These are phyloP conservation scores for Lysandra bellargus DNA, from an alignment of 2,888 invertebrate genomes.

Conservation along the genomic window DNA sequence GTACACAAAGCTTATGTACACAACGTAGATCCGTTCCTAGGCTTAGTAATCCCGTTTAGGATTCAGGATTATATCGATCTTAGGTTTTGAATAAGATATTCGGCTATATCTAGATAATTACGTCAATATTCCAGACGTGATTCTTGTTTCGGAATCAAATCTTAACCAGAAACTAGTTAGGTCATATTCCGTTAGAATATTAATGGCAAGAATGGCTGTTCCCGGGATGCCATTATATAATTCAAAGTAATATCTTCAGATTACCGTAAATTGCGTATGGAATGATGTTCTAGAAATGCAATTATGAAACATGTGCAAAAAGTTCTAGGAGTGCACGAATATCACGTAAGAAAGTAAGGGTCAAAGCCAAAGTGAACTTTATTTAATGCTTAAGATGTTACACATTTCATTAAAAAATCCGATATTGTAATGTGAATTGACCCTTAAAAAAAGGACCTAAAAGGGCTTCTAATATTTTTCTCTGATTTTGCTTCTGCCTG, in stretches of 20 bases:
- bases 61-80: constrained; percentile 1
- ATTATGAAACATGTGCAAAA: constrained; percentile 2
- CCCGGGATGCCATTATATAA: constrained; percentile 28
- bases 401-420: too few relatives aligned
- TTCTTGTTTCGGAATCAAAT: constrained; percentile 21
- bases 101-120: constrained; percentile 19
- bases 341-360: too few relatives aligned
- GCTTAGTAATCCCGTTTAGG: not conserved
- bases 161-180: constrained; percentile 21
- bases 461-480: too few relatives aligned
- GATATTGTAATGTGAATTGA: too few relatives aligned
- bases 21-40: not conserved
- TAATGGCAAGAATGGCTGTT: constrained; percentile 30
- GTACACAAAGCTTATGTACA: not conserved
- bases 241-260: constrained; percentile 28
- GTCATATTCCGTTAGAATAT: constrained; percentile 30
- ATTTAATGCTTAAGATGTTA: too few relatives aligned
- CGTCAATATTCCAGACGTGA: constrained; percentile 10
- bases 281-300: constrained; percentile 4
- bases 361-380: too few relatives aligned
- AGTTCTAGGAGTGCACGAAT: not conserved
- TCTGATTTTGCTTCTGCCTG: too few relatives aligned
- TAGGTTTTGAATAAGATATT: constrained; percentile 8
- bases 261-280: constrained; percentile 28
- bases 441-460: too few relatives aligned